Evolutionary conservation across 2,888 invertebrate genomes (phyloP), one percentile per base, ranked within the genome.

Genomic region (Epinotia demarniana): DNA sequence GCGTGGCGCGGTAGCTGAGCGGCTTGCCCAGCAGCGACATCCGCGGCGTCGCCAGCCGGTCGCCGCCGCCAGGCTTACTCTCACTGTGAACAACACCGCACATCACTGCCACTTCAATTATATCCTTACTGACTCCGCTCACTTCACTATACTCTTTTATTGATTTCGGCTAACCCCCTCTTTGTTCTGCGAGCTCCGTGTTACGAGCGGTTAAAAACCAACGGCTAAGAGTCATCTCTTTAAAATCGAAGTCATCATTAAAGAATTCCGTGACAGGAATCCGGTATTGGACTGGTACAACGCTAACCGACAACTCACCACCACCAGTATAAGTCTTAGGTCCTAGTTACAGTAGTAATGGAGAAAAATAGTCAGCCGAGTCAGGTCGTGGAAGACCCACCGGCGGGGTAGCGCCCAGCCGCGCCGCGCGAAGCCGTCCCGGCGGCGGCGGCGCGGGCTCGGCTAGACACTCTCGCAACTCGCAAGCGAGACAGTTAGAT

Each of bases 21-120:
- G 98, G 98, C 95, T 97, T 98, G 92, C 98, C 98, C 90, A 98
- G 96, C 89, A 98, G 96, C 95, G 98, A 98, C 97, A 98, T 97
- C 95, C 98, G 96, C 94, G 97, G 97, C 95, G 96, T 96, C 94
- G 96, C 96, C 95, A 97, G 96, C 95, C 97, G 96, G 94, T 96
- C 95, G 95, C 94, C 91, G 88, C 87, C 82, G 88, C 93, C 93
- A 89, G 90, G 90, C 89, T 92, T 92, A 86, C 91, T 84, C 90
- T 93, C 94, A 90, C 94, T 93, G 93, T 86, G 92, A 92, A 87
- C 89, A 91, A 91, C 78, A 77, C 70, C 46, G 53, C 33, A 83
- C 82, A 80, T 81, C 81, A 77, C 80, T 80, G 68, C 72, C 72
- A 43, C 75, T 62, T 66, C 64, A 66, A 60, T 58, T 68, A 68